phyloP scores from a whole-genome alignment of 2,888 invertebrate species.

The Unio delphinus region DNA sequence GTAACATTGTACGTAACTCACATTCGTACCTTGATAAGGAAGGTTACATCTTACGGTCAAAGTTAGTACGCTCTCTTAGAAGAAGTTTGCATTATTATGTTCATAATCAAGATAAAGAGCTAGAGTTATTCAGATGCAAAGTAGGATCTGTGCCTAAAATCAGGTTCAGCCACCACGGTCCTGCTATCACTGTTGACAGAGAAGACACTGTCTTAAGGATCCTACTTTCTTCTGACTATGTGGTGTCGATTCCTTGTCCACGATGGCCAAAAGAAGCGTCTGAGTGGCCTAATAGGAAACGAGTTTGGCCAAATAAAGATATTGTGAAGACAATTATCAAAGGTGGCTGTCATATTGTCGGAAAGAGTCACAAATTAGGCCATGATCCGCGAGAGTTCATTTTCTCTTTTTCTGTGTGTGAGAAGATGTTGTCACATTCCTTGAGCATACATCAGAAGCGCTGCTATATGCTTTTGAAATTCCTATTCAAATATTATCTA shows the following conservation, averaged over 20 bases:
- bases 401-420: constrained; percentile 8
- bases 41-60: not conserved
- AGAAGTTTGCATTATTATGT: not conserved
- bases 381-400: constrained; percentile 6
- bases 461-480: constrained; percentile 9
- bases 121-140: not conserved
- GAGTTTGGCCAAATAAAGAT: constrained; percentile 5
- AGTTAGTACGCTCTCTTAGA: constrained; percentile 3
- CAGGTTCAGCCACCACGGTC: constrained; percentile 5
- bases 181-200: constrained; percentile 6
- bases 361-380: not conserved
- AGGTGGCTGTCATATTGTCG: constrained; percentile 8
- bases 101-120: constrained; percentile 2
- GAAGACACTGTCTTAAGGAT: not conserved
- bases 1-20: not conserved
- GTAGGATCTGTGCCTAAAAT: not conserved
- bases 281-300: constrained; percentile 1
- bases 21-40: not conserved
- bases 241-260: constrained; percentile 10
- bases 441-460: constrained; percentile 6
- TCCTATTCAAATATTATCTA: constrained; percentile 1
- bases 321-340: constrained; percentile 2
- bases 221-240: constrained; percentile 1
- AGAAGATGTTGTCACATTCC: constrained; percentile 5
- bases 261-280: constrained; percentile 11